A percentile compares a stretch with the other conserved stretches of the same genome.
These are phyloP conservation scores for Microhierax caerulescens DNA, from an alignment of 2,797 vertebrate genomes.

Conservation along the genomic window DNA sequence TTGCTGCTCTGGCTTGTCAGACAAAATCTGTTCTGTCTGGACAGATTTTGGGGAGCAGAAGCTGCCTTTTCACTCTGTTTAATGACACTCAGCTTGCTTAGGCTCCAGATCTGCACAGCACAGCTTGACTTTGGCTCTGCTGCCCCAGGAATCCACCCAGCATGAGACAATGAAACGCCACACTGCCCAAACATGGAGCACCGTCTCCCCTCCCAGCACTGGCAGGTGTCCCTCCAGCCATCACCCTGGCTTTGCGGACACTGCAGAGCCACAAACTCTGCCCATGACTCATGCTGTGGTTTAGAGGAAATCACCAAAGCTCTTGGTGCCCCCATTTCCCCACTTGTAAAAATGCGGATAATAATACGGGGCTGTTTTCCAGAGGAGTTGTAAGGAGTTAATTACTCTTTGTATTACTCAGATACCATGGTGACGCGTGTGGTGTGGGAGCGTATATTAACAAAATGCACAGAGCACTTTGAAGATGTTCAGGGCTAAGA, in stretches of 20 bases:
- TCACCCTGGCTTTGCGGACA: neutral
- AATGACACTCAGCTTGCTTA: neutral
- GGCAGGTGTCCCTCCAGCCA: neutral
- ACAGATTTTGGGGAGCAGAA: neutral
- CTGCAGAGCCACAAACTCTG: neutral
- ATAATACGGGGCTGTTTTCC: neutral
- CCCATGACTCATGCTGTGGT: neutral
- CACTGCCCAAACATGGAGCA: neutral
- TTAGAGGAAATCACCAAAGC: neutral
- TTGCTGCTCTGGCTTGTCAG: rapidly evolving
- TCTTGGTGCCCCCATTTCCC: slow-evolving; percentile 11
- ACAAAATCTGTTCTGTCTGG: rapidly evolving
- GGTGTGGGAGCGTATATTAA: neutral
- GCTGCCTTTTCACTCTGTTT: neutral
- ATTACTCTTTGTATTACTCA: slow-evolving; percentile 5
- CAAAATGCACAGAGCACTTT: neutral
- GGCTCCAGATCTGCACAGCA: neutral
- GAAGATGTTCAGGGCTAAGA: neutral
- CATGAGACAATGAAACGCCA: rapidly evolving
- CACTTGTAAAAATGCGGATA: slow-evolving; percentile 26
- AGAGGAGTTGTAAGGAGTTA: neutral
- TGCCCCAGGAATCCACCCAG: neutral
- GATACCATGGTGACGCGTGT: slow-evolving; percentile 6
- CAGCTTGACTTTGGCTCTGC: neutral
- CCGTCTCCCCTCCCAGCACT: neutral